phyloP scores from a whole-genome alignment of 2,797 vertebrate species.

The Octomys mimax region DNA sequence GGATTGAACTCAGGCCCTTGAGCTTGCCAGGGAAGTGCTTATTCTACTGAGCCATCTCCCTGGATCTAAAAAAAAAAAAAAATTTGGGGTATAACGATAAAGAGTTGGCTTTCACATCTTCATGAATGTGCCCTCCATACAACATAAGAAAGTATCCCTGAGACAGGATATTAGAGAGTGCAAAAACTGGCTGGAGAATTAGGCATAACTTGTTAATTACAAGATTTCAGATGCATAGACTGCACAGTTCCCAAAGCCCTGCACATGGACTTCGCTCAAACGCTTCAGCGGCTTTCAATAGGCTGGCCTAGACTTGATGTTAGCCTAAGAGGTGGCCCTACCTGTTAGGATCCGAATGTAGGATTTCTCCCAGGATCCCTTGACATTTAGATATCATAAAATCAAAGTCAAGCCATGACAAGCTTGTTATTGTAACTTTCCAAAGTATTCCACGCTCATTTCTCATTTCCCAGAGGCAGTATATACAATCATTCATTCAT shows the following conservation, averaged over 20 bases:
- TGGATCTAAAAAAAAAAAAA: no score
- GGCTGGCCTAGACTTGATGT: background rate
- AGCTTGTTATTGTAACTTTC: background rate
- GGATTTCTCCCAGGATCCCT: background rate
- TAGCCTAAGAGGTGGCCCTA: background rate
- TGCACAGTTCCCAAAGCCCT: background rate
- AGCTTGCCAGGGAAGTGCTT: no score
- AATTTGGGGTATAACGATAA: no score
- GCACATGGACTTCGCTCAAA: background rate
- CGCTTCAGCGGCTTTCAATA: background rate
- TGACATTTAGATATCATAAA: background rate
- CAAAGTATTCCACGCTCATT: background rate
- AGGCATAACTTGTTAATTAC: background rate
- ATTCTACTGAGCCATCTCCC: no score
- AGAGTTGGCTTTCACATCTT: no score
- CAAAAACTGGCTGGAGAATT: background rate
- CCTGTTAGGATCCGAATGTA: background rate
- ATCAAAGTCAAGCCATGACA: background rate
- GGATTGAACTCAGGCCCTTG: no score
- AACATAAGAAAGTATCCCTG: background rate
- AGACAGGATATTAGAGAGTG: no score
- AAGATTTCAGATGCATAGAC: background rate
- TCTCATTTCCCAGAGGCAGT: background rate
- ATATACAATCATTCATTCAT: background rate
- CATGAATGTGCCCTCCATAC: no score